These are phyloP conservation scores for Drosophila micromelanica DNA, from an alignment of 1,140 invertebrate species.

Conservation along the genomic window DNA sequence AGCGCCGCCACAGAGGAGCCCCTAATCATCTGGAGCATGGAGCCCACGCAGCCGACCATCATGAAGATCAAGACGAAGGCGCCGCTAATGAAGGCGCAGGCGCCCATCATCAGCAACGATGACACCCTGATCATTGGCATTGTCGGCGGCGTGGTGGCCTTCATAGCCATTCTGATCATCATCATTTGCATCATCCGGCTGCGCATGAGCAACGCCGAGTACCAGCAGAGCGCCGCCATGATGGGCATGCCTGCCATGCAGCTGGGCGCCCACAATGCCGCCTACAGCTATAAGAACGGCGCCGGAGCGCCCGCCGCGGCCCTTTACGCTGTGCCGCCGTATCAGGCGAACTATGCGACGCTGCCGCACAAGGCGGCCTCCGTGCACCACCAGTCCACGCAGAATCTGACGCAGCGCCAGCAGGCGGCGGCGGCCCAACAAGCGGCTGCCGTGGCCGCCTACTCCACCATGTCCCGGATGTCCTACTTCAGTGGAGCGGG, in stretches of 20 bases:
- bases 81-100: slow-evolving; percentile 86
- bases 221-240: slow-evolving; percentile 88
- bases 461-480: slow-evolving; percentile 83
- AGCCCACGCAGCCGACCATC: slow-evolving; percentile 86
- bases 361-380: slow-evolving; percentile 87
- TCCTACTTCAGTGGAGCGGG: slow-evolving; percentile 78
- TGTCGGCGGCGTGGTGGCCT: slow-evolving; percentile 94
- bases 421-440: slow-evolving; percentile 70
- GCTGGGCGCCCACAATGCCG: slow-evolving; percentile 85
- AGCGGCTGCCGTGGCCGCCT: slow-evolving; percentile 78
- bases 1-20: slow-evolving; percentile 89
- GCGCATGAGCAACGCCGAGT: slow-evolving; percentile 88
- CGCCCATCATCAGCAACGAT: slow-evolving; percentile 90
- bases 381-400: slow-evolving; percentile 82
- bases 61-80: slow-evolving; percentile 86
- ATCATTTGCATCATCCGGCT: slow-evolving; percentile 93
- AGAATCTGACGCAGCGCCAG: slow-evolving; percentile 86
- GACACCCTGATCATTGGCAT: slow-evolving; percentile 96
- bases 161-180: slow-evolving; percentile 94
- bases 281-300: slow-evolving; percentile 84
- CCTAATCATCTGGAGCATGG: slow-evolving; percentile 94
- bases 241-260: slow-evolving; percentile 86
- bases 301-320: slow-evolving; percentile 84
- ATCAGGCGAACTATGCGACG: slow-evolving; percentile 86
- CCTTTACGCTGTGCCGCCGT: slow-evolving; percentile 85